These are phyloP conservation scores for Rutpela maculata DNA, from an alignment of 2,888 invertebrate species.

Conservation along the genomic window DNA sequence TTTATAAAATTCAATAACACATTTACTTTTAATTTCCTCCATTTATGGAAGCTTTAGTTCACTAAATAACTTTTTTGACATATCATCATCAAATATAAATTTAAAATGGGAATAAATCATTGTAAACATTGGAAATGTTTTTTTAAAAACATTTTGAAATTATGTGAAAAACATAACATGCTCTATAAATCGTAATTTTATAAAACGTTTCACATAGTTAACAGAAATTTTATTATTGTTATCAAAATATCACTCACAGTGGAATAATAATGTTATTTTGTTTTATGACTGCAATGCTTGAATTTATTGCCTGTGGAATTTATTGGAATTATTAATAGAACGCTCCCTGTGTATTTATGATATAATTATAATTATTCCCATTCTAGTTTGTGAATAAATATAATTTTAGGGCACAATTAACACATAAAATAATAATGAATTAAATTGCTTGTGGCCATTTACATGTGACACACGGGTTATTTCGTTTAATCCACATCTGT, in stretches of 20 bases:
- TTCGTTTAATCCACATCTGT: not conserved
- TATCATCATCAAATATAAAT: not conserved
- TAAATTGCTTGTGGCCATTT: not conserved
- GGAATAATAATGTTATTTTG: not conserved
- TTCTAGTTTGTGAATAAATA: not conserved
- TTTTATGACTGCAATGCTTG: not conserved
- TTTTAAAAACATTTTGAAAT: not conserved
- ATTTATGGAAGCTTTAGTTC: not conserved
- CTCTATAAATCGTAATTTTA: not conserved
- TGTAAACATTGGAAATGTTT: not conserved
- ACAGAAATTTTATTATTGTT: not conserved
- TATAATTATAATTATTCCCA: conserved; percentile 7
- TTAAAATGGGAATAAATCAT: not conserved
- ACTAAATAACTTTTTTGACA: not conserved
- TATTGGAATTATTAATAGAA: not conserved
- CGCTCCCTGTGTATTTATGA: not conserved
- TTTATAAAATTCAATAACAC: no score
- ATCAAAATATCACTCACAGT: not conserved
- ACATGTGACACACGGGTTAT: no score
- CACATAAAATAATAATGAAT: not conserved
- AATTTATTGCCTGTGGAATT: conserved; percentile 10
- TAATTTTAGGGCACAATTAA: not conserved
- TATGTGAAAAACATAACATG: not conserved
- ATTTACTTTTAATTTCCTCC: no score
- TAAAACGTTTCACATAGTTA: not conserved